Evolutionary conservation across 2,113 vertebrate genomes (phyloP).

Genomic region (Rhinichthys klamathensis): DNA sequence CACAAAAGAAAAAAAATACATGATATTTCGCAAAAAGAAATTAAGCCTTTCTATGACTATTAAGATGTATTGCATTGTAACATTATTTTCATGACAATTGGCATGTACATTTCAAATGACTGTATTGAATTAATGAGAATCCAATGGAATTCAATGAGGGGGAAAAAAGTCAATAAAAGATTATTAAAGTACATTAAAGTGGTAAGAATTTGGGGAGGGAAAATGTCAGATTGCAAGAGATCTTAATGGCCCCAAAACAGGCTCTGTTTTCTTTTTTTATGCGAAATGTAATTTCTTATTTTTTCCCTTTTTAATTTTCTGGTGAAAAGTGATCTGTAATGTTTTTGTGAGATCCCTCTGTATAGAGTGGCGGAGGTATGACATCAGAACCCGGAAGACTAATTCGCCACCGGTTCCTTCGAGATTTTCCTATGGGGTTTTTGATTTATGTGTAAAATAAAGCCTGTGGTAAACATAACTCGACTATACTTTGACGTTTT

Average conservation of each 20-base stretch:
- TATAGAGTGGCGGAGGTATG: too few relatives aligned
- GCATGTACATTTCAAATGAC: not conserved
- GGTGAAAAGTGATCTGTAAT: not conserved
- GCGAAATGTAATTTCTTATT: not conserved
- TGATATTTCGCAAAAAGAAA: not conserved
- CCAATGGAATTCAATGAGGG: not conserved
- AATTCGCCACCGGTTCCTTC: too few relatives aligned
- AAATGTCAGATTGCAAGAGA: not conserved
- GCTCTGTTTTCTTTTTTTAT: not conserved
- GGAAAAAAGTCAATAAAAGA: not conserved
- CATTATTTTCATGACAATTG: not conserved
- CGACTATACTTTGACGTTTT: too few relatives aligned
- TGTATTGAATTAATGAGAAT: not conserved
- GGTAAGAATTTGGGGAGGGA: not conserved
- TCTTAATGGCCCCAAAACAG: not conserved
- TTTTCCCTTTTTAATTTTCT: not conserved
- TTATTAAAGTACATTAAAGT: not conserved
- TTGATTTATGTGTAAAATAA: too few relatives aligned
- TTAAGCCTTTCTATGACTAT: not conserved
- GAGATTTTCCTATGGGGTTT: too few relatives aligned
- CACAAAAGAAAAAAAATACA: not conserved
- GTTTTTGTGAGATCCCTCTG: not conserved
- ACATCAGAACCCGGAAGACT: too few relatives aligned
- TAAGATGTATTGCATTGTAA: not conserved
- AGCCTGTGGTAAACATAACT: too few relatives aligned